phyloP scores from a whole-genome alignment of 2,888 invertebrate species.

The Melieria crassipennis region DNA sequence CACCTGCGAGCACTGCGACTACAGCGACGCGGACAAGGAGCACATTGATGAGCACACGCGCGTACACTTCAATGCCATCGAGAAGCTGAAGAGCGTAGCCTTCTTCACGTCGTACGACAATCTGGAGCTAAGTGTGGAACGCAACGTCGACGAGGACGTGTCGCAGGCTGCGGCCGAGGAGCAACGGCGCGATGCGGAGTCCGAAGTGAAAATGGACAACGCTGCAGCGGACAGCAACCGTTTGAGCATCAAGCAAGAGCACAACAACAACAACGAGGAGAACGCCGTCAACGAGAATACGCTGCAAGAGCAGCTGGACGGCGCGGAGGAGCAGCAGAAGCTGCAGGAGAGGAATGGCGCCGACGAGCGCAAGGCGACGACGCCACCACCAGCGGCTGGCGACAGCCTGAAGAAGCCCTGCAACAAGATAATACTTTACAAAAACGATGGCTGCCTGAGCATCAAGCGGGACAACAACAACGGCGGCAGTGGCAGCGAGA shows the following conservation, averaged over 20 bases:
- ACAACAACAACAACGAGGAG: slow-evolving; percentile 58
- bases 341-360: background rate
- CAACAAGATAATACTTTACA: slow-evolving; percentile 58
- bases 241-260: slow-evolving; percentile 46
- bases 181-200: background rate
- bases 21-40: slow-evolving; percentile 78
- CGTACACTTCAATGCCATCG: slow-evolving; percentile 73
- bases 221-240: background rate
- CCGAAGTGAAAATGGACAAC: background rate
- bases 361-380: background rate
- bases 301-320: slow-evolving; percentile 35
- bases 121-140: slow-evolving; percentile 60
- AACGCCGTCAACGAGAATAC: slow-evolving; percentile 57
- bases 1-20: slow-evolving; percentile 85
- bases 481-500: slow-evolving; percentile 43
- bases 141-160: slow-evolving; percentile 32
- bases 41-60: slow-evolving; percentile 82
- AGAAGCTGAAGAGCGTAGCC: slow-evolving; percentile 60
- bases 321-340: slow-evolving; percentile 5
- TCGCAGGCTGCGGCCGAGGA: background rate
- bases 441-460: slow-evolving; percentile 56
- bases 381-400: background rate
- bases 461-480: slow-evolving; percentile 48
- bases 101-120: slow-evolving; percentile 63
- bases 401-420: slow-evolving; percentile 44